These are phyloP conservation scores for Pangasius krempfi DNA, from an alignment of 2,797 vertebrate species.

Conservation along the genomic window DNA sequence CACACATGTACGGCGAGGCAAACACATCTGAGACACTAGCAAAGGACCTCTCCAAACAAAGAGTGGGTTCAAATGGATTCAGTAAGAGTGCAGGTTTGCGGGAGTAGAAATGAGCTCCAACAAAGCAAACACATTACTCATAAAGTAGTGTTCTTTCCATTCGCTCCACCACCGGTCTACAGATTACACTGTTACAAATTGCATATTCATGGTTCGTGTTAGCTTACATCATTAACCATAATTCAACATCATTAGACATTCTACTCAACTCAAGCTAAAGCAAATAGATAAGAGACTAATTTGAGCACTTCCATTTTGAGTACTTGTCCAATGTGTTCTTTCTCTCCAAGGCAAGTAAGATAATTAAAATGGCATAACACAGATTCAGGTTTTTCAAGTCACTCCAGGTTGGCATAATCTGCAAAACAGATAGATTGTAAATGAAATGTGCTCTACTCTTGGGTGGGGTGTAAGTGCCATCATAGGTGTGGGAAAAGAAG, in stretches of 20 bases:
- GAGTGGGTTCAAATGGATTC: conserved; percentile 21
- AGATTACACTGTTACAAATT: conserved; percentile 13
- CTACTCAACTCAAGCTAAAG: background rate
- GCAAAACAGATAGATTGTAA: conserved; percentile 19
- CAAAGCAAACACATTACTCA: conserved; percentile 38
- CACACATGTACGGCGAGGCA: conserved; percentile 32
- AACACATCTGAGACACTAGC: conserved; percentile 29
- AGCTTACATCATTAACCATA: conserved; percentile 11
- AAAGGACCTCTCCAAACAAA: conserved; percentile 34
- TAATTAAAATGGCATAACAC: background rate
- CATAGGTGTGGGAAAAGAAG: conserved; percentile 42
- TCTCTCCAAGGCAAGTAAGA: background rate
- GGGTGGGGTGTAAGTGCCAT: background rate
- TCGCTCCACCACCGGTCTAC: background rate
- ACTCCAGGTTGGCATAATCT: background rate
- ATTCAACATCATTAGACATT: background rate
- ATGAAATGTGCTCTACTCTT: background rate
- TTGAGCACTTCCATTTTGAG: background rate
- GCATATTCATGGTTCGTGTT: conserved; percentile 22
- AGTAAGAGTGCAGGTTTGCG: conserved; percentile 26
- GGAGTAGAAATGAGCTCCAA: conserved; percentile 18
- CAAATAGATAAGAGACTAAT: background rate
- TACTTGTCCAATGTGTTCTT: background rate
- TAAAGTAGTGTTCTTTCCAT: conserved; percentile 27
- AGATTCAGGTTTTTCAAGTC: conserved; percentile 16